Evolutionary conservation across 2,113 vertebrate species (phyloP).

Genomic region (Orycteropus afer): DNA sequence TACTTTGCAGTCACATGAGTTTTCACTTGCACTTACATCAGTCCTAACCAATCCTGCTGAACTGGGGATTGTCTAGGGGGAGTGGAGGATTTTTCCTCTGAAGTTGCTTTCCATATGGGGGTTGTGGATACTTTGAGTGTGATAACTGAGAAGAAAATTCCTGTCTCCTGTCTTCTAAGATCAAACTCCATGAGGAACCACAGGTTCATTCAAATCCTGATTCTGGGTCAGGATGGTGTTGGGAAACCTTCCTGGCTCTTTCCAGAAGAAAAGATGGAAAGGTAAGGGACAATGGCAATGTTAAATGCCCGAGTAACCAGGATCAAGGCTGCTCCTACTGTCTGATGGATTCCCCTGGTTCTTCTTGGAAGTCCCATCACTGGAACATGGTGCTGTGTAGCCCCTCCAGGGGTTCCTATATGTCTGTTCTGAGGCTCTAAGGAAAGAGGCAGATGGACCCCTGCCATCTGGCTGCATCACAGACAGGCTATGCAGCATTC

Average conservation of each 20-base stretch:
- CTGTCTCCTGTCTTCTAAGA: not conserved
- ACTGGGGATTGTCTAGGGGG: no score
- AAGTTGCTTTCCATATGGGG: not conserved
- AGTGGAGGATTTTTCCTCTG: not conserved
- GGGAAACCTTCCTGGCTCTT: not conserved
- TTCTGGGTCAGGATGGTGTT: not conserved
- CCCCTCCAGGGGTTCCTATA: not conserved
- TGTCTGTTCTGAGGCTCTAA: not conserved
- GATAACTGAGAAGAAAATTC: not conserved
- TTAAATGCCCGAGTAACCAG: not conserved
- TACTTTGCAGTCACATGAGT: not conserved
- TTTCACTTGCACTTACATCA: not conserved
- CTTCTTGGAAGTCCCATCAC: no score
- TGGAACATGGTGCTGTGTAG: fast-evolving
- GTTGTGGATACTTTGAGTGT: not conserved
- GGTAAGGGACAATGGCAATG: fast-evolving
- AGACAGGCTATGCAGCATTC: not conserved
- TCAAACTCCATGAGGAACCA: not conserved
- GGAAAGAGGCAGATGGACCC: not conserved
- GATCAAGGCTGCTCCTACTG: no score
- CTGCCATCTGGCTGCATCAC: not conserved
- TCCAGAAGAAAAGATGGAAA: not conserved
- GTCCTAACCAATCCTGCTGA: not conserved
- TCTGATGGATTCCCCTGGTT: no score
- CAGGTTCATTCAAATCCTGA: not conserved